phyloP scores from a whole-genome alignment of 2,888 invertebrate genomes.

The Eupithecia subfuscata region DNA sequence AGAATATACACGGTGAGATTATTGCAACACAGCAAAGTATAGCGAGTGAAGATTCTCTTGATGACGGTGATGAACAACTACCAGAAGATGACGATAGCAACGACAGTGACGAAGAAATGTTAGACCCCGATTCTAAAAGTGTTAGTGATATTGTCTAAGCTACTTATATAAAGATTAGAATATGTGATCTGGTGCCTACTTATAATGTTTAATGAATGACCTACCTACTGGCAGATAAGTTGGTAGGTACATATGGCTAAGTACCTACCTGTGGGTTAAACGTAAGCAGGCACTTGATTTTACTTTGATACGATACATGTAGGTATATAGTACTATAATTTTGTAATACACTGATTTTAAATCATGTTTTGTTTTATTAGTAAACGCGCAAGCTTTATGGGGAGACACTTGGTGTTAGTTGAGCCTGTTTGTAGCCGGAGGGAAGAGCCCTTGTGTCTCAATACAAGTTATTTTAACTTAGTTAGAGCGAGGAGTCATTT shows the following conservation, averaged over 20 bases:
- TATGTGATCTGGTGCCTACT: background rate
- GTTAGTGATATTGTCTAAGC: slow-evolving; percentile 71
- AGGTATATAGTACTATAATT: background rate
- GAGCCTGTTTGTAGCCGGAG: too few species aligned
- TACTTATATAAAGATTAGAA: background rate
- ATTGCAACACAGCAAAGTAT: slow-evolving; percentile 86
- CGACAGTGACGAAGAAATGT: slow-evolving; percentile 66
- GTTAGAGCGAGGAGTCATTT: too few species aligned
- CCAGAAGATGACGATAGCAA: slow-evolving; percentile 71
- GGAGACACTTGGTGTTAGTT: too few species aligned
- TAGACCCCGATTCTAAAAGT: slow-evolving; percentile 73
- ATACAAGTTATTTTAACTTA: too few species aligned
- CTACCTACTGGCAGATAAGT: background rate
- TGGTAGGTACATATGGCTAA: background rate
- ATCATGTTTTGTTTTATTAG: background rate
- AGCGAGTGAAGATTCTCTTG: slow-evolving; percentile 64
- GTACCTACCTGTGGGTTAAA: background rate
- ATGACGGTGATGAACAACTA: slow-evolving; percentile 75
- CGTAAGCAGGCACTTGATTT: background rate
- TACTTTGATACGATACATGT: background rate
- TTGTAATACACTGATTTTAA: background rate
- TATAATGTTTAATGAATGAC: background rate
- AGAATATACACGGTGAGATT: slow-evolving; percentile 91
- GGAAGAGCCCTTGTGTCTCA: too few species aligned
- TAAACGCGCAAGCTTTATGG: background rate